These are phyloP conservation scores for Papilio gigon DNA, from an alignment of 2,888 invertebrate species.

Conservation along the genomic window DNA sequence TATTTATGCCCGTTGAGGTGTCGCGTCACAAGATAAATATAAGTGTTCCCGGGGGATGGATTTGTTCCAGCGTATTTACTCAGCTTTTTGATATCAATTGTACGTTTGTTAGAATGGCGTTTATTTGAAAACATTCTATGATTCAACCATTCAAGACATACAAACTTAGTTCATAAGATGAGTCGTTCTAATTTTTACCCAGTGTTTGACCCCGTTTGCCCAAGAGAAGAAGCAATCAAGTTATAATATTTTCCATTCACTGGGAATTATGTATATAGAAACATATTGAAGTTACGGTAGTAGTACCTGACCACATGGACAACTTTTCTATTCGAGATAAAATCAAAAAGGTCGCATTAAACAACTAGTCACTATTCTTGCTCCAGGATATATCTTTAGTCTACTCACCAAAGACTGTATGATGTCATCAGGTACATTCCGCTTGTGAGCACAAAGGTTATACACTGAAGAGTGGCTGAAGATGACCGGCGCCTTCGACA, in stretches of 20 bases:
- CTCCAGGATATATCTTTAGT: too few relatives aligned
- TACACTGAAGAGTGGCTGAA: conserved; percentile 89
- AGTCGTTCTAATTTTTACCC: neutral
- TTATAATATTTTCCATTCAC: too few relatives aligned
- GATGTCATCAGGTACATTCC: conserved; percentile 88
- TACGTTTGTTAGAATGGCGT: neutral
- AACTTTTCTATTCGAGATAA: too few relatives aligned
- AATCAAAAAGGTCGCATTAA: too few relatives aligned
- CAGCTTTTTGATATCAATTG: neutral
- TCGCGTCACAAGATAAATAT: neutral
- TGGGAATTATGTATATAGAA: too few relatives aligned
- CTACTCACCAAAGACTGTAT: conserved; percentile 80
- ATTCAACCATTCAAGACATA: neutral
- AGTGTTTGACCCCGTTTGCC: too few relatives aligned
- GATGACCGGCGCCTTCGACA: conserved; percentile 87
- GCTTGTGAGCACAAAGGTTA: conserved; percentile 86
- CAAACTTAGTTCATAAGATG: neutral
- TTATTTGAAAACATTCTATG: neutral
- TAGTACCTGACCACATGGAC: too few relatives aligned
- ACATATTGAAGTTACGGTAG: too few relatives aligned
- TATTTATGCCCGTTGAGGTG: neutral
- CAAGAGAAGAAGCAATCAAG: too few relatives aligned
- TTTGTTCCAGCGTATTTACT: neutral
- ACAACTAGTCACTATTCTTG: too few relatives aligned
- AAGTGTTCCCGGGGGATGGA: neutral